phyloP scores from a whole-genome alignment of 2,888 invertebrate genomes.

The Dendrolimus pini region DNA sequence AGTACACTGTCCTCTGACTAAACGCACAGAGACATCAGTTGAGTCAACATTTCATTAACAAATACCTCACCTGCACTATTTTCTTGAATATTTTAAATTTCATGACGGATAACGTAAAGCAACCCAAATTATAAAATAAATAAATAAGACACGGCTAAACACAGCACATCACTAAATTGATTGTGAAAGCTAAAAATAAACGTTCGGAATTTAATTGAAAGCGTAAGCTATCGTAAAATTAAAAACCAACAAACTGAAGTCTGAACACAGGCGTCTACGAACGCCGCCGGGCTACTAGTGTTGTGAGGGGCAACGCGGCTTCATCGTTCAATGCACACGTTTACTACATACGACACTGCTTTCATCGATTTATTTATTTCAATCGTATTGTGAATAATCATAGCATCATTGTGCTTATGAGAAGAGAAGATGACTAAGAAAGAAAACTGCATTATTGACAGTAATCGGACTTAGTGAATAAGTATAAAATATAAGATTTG shows the following conservation, averaged over 20 bases:
- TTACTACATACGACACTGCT: neutral
- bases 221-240: neutral
- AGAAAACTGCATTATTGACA: no score
- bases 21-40: constrained; percentile 16
- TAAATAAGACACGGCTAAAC: constrained; percentile 11
- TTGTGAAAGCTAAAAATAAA: neutral
- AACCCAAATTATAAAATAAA: constrained; percentile 4
- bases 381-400: no score
- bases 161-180: constrained; percentile 31
- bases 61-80: constrained; percentile 44
- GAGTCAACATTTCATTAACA: constrained; percentile 22
- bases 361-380: neutral
- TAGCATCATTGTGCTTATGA: no score
- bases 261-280: neutral
- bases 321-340: neutral
- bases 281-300: constrained; percentile 16
- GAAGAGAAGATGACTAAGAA: no score
- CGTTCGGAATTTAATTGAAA: constrained; percentile 1
- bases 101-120: constrained; percentile 26
- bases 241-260: neutral
- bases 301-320: neutral
- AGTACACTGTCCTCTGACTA: neutral
- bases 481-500: no score
- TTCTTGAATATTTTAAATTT: constrained; percentile 69
- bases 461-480: no score